Percentiles rank a stretch among this genome's conserved stretches.
Evolutionary conservation across 64 coral and sea anemone species (phyloP).

Genomic region (Anthopleura sola): DNA sequence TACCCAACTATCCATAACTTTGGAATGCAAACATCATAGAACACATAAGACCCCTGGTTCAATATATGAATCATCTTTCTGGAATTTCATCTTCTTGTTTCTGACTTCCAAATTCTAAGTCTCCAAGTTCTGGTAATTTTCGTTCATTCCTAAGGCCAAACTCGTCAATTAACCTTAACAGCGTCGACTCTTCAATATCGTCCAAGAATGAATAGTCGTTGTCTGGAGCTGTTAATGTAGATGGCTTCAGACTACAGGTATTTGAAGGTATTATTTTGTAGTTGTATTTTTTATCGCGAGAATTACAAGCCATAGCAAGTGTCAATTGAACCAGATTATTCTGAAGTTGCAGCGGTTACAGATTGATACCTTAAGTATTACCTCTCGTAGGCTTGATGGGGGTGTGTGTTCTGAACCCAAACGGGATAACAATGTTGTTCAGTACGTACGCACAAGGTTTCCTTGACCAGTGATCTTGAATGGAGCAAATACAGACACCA

Average conservation of each 20-base stretch:
- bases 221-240: background rate
- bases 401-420: background rate
- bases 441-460: background rate
- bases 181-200: conserved; percentile 28
- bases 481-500: background rate
- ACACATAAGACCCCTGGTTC: no score
- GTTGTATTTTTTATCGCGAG: background rate
- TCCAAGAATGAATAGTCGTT: conserved; percentile 18
- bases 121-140: conserved; percentile 47
- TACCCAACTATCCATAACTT: background rate
- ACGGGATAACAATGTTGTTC: background rate
- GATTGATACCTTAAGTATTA: background rate
- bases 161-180: conserved; percentile 32
- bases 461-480: background rate
- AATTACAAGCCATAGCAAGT: background rate
- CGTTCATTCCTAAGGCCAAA: conserved; percentile 37
- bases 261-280: background rate
- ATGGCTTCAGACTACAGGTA: background rate
- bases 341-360: background rate
- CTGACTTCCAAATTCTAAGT: conserved; percentile 1
- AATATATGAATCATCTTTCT: background rate
- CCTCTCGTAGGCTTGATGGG: background rate
- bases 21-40: background rate
- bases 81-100: conserved; percentile 30
- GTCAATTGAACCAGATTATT: background rate